Base-by-base conservation (phyloP, 2,113 vertebrate species). In the Steatornis caripensis region DNA sequence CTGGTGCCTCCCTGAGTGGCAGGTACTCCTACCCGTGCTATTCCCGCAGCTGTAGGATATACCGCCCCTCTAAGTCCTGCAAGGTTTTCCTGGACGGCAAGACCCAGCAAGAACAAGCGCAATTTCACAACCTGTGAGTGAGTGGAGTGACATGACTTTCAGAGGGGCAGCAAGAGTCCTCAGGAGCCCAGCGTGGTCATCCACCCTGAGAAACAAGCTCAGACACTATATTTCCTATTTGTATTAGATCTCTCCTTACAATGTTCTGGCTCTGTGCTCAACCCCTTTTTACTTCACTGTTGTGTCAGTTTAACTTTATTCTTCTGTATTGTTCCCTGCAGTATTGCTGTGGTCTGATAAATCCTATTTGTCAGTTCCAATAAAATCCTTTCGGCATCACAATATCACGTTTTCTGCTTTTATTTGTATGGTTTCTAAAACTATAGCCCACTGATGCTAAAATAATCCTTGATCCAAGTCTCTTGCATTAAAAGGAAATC, bases 11-110 rank as follows among this genome's bases (percentile, higher is more conserved):
- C 9, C 17, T 48, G 36, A 61, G 72, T 3, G 87, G 94, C 23
- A 22, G 60, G 39, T 94, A 45, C 39, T 91, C 94, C 71, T 91
- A 86, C 17, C 89, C 89, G 55, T 51, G 24, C 77, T 92, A 83
- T 11, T 87, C 89, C 49, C 61, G 49, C 61, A 88, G 34, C n/a
- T n/a, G n/a, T n/a, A n/a, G n/a, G n/a, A 14, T 95, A 53, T 43
- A 49, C 24, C 0, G 26, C 82, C 89, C 51, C 87, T 71, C 89
- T 84, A 70, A 89, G 26, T 29, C 7, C 55, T 1, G 0, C 2
- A 30, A 17, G 19, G 24, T 24, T 55, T n/a, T 24, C 17, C 49
- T 4, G 12, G 6, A 21, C 4, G 41, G 17, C 30, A 3, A 1
- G 32, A 32, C 7, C 51, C n/a, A 32, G 15, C 15, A 51, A 37